phyloP scores from a whole-genome alignment of 30 jellyfish, hydroid and myxozoan species.

The Chironex yamaguchii region DNA sequence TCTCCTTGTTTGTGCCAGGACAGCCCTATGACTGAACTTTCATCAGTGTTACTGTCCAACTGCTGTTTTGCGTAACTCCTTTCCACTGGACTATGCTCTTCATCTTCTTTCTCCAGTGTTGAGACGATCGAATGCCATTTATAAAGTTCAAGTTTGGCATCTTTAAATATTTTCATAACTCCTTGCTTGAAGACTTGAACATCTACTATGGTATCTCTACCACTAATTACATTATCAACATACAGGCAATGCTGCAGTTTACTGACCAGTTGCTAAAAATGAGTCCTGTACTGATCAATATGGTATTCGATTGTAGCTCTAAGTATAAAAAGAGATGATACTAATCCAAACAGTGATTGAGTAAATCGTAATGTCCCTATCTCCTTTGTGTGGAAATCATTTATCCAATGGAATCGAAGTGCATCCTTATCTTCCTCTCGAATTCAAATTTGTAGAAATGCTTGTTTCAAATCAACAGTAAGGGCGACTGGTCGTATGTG shows the following conservation, averaged over 20 bases:
- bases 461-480: slow-evolving; percentile 43
- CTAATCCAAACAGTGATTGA: slow-evolving; percentile 65
- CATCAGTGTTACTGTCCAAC: not conserved
- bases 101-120: slow-evolving; percentile 18
- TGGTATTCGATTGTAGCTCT: slow-evolving; percentile 62
- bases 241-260: slow-evolving; percentile 40
- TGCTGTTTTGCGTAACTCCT: not conserved
- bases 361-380: slow-evolving; percentile 56
- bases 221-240: slow-evolving; percentile 64
- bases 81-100: slow-evolving; percentile 6
- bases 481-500: slow-evolving; percentile 18
- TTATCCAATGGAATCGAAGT: slow-evolving; percentile 53
- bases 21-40: not conserved
- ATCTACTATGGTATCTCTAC: slow-evolving; percentile 23
- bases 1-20: not conserved
- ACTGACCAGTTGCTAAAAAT: slow-evolving; percentile 29
- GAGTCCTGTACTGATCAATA: slow-evolving; percentile 33
- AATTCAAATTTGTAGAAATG: slow-evolving; percentile 32
- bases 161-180: slow-evolving; percentile 12
- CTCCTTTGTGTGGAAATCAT: slow-evolving; percentile 21
- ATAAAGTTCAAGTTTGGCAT: slow-evolving; percentile 59
- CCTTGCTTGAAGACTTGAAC: not conserved
- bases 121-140: slow-evolving; percentile 72
- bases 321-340: slow-evolving; percentile 67
- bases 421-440: slow-evolving; percentile 63